A percentile compares a stretch with the other conserved stretches of the same genome.
Evolutionary conservation across 2,888 invertebrate species (phyloP).

Genomic region (Chrysolina americana): DNA sequence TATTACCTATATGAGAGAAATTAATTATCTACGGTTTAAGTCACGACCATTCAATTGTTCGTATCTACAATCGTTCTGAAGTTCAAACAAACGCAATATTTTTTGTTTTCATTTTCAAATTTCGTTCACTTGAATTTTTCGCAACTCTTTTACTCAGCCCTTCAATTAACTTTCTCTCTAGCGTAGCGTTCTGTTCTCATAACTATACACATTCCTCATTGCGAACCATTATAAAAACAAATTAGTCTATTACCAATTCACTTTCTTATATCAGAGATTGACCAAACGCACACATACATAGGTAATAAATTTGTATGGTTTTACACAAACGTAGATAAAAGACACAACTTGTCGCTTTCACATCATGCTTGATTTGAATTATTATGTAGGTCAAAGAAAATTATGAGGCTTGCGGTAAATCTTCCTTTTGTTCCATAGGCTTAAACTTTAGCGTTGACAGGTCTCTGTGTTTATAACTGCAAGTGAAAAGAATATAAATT

Average conservation of each 20-base stretch:
- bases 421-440: slow-evolving; percentile 23
- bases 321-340: slow-evolving; percentile 15
- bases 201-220: neutral
- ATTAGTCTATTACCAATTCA: slow-evolving; percentile 8
- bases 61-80: no score
- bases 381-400: slow-evolving; percentile 30
- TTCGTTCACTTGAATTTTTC: no score
- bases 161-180: neutral
- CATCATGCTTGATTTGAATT: slow-evolving; percentile 22
- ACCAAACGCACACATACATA: slow-evolving; percentile 6
- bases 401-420: slow-evolving; percentile 18
- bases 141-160: no score
- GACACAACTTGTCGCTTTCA: slow-evolving; percentile 23
- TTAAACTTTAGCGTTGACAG: neutral
- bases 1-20: no score
- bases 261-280: slow-evolving; percentile 19
- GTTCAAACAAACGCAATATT: no score
- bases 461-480: neutral
- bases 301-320: slow-evolving; percentile 16
- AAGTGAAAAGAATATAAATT: slow-evolving; percentile 7
- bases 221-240: neutral
- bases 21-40: no score
- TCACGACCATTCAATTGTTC: no score
- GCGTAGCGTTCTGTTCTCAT: neutral
- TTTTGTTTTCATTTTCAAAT: no score